Base-by-base conservation (phyloP, 2,113 vertebrate genomes). In the Callospermophilus lateralis region DNA sequence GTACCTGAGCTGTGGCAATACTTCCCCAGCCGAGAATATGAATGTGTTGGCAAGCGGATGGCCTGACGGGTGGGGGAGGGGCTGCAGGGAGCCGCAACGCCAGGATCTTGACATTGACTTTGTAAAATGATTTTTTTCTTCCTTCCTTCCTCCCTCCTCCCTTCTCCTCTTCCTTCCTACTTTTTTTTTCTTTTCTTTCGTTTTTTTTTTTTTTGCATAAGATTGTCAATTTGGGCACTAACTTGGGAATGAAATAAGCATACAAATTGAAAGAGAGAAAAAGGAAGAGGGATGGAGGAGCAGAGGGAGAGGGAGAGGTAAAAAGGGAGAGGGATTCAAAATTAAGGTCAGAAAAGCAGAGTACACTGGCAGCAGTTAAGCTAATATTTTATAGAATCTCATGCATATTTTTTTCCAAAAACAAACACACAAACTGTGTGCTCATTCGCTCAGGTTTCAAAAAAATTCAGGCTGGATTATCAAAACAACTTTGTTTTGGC, bases 1-100 rank as follows among this genome's bases (percentile, higher is more conserved):
- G 95, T 84, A 48, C 80, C 92, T 94, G 73, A 91, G 92, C 94
- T 80, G 20, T 26, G 84, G 30, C 0, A 39, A 7, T 81, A 74
- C 95, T 97, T 90, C 81, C 95, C 45, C 67, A 45, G 68, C 73
- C 12, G 87, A 92, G 89, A 93, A 88, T n/a, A 77, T 32, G 83
- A 97, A 93, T 24, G 42, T 51, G 39, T 68, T 97, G 22, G 51
- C 87, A 42, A 93, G 78, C 92, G 4, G 76, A 92, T 6, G 84
- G 39, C 12, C 12, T 6, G 24, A 96, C 37, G 39, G 68, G 24
- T 0, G 11, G 63, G 30, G 83, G 8, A 13, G 42, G 39, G 73
- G 58, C 48, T 51, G 48, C 10, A 45, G 30, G 67, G 32, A 37
- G 45, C 1, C 42, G 55, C 51, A 11, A n/a, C 32, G 1, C 28